Conservation (phyloP, 2,113 vertebrate genomes). For the Osmerus eperlanus region DNA sequence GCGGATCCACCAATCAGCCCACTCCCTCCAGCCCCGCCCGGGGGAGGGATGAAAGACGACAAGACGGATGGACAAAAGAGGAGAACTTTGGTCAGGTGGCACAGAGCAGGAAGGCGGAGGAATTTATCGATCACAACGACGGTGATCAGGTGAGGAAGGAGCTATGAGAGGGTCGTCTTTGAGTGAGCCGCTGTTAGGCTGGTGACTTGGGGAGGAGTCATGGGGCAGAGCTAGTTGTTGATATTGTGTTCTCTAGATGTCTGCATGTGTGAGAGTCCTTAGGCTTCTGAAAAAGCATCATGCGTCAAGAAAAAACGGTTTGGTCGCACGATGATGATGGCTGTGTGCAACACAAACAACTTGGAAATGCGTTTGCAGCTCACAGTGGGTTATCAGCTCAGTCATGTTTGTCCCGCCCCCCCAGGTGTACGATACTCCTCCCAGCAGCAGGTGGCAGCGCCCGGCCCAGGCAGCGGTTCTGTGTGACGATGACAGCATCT, state of each 20-base stretch:
- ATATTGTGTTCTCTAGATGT: too few species aligned
- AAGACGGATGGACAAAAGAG: slow-evolving; percentile 37
- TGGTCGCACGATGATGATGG: too few species aligned
- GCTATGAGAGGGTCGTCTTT: too few species aligned
- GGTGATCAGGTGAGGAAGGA: slow-evolving; percentile 58
- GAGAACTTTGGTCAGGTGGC: slow-evolving; percentile 36
- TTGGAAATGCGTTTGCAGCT: neutral
- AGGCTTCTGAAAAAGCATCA: too few species aligned
- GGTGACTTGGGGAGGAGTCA: too few species aligned
- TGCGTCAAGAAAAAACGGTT: too few species aligned
- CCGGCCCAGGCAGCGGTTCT: slow-evolving; percentile 37
- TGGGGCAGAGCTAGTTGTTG: too few species aligned
- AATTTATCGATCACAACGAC: slow-evolving; percentile 30
- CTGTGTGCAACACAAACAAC: too few species aligned
- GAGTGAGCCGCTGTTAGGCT: too few species aligned
- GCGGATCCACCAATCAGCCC: neutral
- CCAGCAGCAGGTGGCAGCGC: slow-evolving; percentile 70
- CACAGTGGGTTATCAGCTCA: neutral
- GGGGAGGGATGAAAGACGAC: slow-evolving; percentile 35
- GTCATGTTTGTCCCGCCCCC: too few species aligned
- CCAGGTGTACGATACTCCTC: slow-evolving; percentile 77
- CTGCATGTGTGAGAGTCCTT: too few species aligned
- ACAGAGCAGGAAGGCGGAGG: slow-evolving; percentile 47
- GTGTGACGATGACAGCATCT: slow-evolving; percentile 66
- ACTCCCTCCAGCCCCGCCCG: slow-evolving; percentile 14